phyloP scores from a whole-genome alignment of 53 echinoderm and acorn worm species.

The Astropecten irregularis region DNA sequence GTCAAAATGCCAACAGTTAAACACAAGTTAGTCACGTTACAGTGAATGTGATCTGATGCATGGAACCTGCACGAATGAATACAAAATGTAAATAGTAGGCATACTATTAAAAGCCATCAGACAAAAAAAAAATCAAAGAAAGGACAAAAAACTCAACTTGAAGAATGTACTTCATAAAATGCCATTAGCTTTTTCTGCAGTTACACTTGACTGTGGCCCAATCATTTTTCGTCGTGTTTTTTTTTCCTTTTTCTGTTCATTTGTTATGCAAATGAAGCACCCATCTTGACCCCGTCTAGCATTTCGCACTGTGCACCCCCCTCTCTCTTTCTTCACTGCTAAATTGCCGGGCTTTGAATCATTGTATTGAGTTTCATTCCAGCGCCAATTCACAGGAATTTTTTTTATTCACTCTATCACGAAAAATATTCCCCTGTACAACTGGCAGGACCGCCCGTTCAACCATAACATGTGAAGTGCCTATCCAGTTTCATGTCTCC shows the following conservation, averaged over 20 bases:
- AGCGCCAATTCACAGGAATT: background rate
- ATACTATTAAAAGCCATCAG: too few species aligned
- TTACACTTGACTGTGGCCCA: background rate
- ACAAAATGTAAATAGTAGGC: too few species aligned
- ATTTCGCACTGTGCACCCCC: background rate
- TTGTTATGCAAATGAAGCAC: background rate
- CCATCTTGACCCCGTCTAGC: background rate
- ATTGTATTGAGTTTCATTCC: conserved; percentile 31
- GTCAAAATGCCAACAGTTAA: too few species aligned
- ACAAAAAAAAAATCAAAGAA: too few species aligned
- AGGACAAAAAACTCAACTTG: too few species aligned
- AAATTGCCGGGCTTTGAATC: background rate
- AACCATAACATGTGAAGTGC: conserved; percentile 26
- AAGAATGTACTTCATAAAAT: too few species aligned
- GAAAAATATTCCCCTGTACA: conserved; percentile 21
- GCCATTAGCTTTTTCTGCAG: too few species aligned
- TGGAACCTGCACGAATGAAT: too few species aligned
- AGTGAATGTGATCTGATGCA: too few species aligned
- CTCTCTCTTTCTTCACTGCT: background rate
- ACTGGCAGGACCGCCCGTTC: conserved; percentile 12
- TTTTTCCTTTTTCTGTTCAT: too few species aligned
- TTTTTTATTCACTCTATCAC: background rate
- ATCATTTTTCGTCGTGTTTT: background rate
- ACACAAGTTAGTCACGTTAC: too few species aligned
- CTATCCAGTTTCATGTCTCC: conserved; percentile 32